Base-by-base conservation (phyloP, 2,888 invertebrate species). In the Biston betularia region DNA sequence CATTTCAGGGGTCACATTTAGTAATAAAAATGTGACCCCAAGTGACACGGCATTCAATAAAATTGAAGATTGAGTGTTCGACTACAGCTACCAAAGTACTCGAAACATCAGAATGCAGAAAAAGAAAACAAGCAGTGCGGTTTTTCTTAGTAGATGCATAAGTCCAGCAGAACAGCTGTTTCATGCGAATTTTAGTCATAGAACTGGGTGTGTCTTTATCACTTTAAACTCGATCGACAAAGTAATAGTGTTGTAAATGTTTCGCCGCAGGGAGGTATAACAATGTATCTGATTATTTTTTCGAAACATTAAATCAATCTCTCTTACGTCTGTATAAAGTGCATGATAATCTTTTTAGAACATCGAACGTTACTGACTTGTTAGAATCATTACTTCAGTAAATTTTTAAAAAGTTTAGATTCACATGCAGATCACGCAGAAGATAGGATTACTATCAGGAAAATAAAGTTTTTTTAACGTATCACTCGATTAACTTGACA, bases 321-420 rank as follows among this genome's bases (percentile, higher is more conserved):
- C 46, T 48, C 46, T 48, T 44, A 63, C 62, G 54, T 63, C 44
- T 58, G 54, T 55, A 53, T 67, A 61, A 54, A 57, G 45, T 42
- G 45, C 45, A 55, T 38, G 46, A n/a, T 61, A 2, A 68, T 68
- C 68, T 72, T 64, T 66, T 15, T 52, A 55, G 70, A 64, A 54
- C 68, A 72, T 72, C 72, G 14, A 35, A 42, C 33, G 42, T 64
- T 61, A 68, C 64, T 68, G 62, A 69, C 58, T 65, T 42, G 44
- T 14, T 61, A 62, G 44, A 7, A 66, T 53, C 34, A 67, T 52
- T 53, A 46, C 45, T 40, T 14, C 42, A 59, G 1, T 45, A 55
- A 34, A 50, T 38, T 63, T n/a, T 24, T 24, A 63, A 71, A 63
- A 63, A 40, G 56, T 9, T 67, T 55, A 64, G 14, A 66, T 70